A percentile compares a stretch with the other conserved stretches of the same genome.
These are phyloP conservation scores for Drosophila auraria DNA, from an alignment of 1,140 invertebrate genomes.

Conservation along the genomic window DNA sequence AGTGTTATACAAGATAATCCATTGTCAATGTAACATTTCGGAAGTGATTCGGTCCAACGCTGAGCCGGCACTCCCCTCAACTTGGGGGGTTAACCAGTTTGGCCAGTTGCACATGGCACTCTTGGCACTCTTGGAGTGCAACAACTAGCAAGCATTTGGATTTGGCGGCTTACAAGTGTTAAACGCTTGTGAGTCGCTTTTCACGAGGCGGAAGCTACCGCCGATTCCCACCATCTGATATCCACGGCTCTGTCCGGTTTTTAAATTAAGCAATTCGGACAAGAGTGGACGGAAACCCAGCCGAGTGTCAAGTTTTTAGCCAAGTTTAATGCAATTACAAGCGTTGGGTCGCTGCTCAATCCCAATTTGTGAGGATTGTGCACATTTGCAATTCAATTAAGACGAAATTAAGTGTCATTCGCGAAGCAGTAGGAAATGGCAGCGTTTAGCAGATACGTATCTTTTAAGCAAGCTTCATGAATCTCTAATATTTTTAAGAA, in stretches of 20 bases:
- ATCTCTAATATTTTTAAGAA: too few species aligned
- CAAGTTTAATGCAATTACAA: slow-evolving; percentile 51
- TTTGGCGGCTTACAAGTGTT: slow-evolving; percentile 55
- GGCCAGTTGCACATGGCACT: slow-evolving; percentile 28
- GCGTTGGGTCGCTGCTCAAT: slow-evolving; percentile 28
- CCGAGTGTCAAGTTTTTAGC: slow-evolving; percentile 56
- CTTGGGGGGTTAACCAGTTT: slow-evolving; percentile 36
- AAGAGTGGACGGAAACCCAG: slow-evolving; percentile 22
- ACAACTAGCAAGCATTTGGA: slow-evolving; percentile 20
- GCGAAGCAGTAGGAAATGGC: slow-evolving; percentile 6
- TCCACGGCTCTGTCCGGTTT: slow-evolving; percentile 43
- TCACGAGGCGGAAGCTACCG: slow-evolving; percentile 62
- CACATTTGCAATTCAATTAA: slow-evolving; percentile 61
- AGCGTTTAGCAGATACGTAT: slow-evolving; percentile 2
- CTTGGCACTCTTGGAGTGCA: slow-evolving; percentile 20
- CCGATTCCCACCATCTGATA: slow-evolving; percentile 46
- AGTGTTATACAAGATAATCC: slow-evolving; percentile 18
- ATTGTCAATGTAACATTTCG: slow-evolving; percentile 60
- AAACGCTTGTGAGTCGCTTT: slow-evolving; percentile 57
- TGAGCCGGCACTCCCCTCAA: slow-evolving; percentile 8
- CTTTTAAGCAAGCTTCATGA: not conserved
- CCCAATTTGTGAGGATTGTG: slow-evolving; percentile 27
- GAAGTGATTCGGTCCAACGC: slow-evolving; percentile 34
- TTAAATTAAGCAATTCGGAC: slow-evolving; percentile 53
- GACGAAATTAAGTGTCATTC: slow-evolving; percentile 26